These are phyloP conservation scores for Microplitis manilae DNA, from an alignment of 2,888 invertebrate species.

Conservation along the genomic window DNA sequence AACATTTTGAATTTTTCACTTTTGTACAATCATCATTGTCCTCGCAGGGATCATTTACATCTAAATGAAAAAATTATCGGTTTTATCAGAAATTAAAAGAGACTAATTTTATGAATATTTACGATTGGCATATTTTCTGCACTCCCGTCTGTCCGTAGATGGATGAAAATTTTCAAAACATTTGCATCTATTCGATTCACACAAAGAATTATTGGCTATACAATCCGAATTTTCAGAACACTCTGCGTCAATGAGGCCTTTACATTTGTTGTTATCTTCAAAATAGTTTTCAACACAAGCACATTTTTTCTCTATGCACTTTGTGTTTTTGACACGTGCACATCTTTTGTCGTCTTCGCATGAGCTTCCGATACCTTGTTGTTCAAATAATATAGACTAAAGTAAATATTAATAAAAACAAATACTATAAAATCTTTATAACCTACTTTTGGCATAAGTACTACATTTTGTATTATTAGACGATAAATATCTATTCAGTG, in stretches of 20 bases:
- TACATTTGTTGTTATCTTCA: not conserved
- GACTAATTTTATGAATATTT: not conserved
- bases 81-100: not conserved
- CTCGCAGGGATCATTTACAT: not conserved
- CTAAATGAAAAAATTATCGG: not conserved
- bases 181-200: not conserved
- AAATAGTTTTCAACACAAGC: not conserved
- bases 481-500: not conserved
- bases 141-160: not conserved
- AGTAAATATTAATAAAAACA: not conserved
- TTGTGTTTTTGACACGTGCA: not conserved
- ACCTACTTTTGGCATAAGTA: not conserved
- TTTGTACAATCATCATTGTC: not conserved
- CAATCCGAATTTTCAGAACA: not conserved
- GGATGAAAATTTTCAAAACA: not conserved
- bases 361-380: not conserved
- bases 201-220: not conserved
- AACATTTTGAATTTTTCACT: not conserved
- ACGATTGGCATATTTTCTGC: not conserved
- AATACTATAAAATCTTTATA: not conserved
- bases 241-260: not conserved
- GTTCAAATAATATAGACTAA: not conserved
- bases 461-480: not conserved
- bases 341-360: not conserved
- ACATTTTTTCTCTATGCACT: not conserved